Percentiles rank a stretch among this genome's conserved stretches.
Conservation (phyloP, 2,113 vertebrate genomes). For the Albula glossodonta region DNA sequence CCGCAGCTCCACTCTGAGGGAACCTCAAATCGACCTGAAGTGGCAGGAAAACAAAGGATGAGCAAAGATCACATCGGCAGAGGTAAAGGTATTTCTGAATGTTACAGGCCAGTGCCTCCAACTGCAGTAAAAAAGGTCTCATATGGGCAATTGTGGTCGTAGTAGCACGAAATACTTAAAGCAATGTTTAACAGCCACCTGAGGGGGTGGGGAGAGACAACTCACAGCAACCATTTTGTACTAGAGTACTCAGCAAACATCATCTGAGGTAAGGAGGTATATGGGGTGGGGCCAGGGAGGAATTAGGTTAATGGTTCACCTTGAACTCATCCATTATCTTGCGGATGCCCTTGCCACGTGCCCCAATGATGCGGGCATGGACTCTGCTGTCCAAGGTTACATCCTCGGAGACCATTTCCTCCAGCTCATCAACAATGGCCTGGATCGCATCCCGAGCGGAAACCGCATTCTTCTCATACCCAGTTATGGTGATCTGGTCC, state of each 20-base stretch:
- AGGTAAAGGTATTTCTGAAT: neutral
- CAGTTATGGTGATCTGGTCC: slow-evolving; percentile 96
- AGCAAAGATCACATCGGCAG: neutral
- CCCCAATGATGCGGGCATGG: slow-evolving; percentile 94
- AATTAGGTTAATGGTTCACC: slow-evolving; percentile 61
- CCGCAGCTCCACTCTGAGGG: slow-evolving; percentile 89
- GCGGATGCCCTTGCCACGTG: slow-evolving; percentile 93
- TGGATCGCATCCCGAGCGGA: slow-evolving; percentile 91
- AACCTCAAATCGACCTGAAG: slow-evolving; percentile 94
- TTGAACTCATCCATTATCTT: slow-evolving; percentile 99
- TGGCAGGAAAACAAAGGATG: neutral
- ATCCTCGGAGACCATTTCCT: slow-evolving; percentile 95
- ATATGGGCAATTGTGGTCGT: no score
- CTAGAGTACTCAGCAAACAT: no score
- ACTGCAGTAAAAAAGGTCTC: no score
- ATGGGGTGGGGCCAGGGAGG: no score
- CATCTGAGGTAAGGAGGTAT: no score
- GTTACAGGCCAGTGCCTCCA: neutral
- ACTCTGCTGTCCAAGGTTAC: slow-evolving; percentile 91
- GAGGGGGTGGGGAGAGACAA: no score
- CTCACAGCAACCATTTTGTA: neutral
- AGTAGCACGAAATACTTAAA: no score
- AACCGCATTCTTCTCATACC: slow-evolving; percentile 92
- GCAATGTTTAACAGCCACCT: no score
- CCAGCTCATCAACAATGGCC: slow-evolving; percentile 88